These are phyloP conservation scores for Drosophila picticornis DNA, from an alignment of 2,888 invertebrate genomes.

Conservation along the genomic window DNA sequence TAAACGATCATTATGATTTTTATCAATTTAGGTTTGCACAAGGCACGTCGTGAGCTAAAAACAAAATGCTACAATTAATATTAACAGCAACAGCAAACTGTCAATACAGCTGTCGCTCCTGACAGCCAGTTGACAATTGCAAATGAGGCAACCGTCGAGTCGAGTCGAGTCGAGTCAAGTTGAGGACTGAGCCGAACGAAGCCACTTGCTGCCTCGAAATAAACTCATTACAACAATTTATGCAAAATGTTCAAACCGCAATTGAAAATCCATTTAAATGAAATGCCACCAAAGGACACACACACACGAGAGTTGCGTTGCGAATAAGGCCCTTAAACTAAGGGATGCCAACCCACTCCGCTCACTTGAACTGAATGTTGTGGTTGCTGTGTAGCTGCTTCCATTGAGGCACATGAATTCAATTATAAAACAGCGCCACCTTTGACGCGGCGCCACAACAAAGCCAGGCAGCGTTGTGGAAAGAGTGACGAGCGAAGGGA, in stretches of 20 bases:
- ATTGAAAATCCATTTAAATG: conserved; percentile 84
- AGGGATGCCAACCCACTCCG: conserved; percentile 33
- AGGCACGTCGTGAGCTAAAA: conserved; percentile 11
- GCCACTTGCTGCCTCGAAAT: conserved; percentile 68
- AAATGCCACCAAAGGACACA: conserved; percentile 63
- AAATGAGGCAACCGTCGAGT: conserved; percentile 53
- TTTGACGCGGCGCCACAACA: conserved; percentile 62
- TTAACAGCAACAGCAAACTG: conserved; percentile 70
- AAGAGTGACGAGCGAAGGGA: background rate
- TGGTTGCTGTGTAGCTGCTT: conserved; percentile 54
- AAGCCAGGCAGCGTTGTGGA: conserved; percentile 31
- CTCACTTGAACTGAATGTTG: conserved; percentile 25
- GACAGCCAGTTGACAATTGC: conserved; percentile 75
- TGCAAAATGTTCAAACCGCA: conserved; percentile 83
- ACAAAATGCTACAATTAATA: conserved; percentile 67
- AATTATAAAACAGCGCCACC: conserved; percentile 82
- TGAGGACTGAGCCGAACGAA: conserved; percentile 47
- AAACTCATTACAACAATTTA: conserved; percentile 83
- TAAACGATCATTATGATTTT: background rate
- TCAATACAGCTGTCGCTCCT: conserved; percentile 69
- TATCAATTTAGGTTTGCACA: too few species aligned
- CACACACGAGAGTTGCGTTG: conserved; percentile 4
- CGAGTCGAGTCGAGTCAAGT: background rate
- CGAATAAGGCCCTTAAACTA: conserved; percentile 11
- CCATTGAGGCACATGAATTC: conserved; percentile 84